These are phyloP conservation scores for Allophyes oxyacanthae DNA, from an alignment of 2,888 invertebrate genomes.

Conservation along the genomic window DNA sequence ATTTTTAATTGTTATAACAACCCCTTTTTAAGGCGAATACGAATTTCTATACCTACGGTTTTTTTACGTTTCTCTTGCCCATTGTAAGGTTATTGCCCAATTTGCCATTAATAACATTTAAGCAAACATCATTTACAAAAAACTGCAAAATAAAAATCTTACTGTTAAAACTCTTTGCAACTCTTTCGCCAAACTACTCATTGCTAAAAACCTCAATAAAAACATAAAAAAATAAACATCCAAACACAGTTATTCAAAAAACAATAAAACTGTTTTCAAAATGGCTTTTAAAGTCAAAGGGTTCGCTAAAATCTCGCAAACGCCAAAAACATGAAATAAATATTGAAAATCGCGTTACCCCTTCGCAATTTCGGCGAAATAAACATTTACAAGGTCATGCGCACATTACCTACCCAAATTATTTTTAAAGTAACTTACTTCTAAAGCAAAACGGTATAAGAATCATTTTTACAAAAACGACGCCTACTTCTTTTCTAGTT, in stretches of 20 bases:
- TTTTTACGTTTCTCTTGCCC: constrained; percentile 15
- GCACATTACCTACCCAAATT: too few relatives aligned
- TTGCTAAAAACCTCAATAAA: constrained; percentile 72
- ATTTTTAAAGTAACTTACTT: too few relatives aligned
- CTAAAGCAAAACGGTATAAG: constrained; percentile 14
- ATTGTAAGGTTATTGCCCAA: constrained; percentile 15
- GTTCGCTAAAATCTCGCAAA: constrained; percentile 71
- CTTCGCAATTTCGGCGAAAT: constrained; percentile 71
- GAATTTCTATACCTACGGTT: not conserved
- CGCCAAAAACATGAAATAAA: constrained; percentile 69
- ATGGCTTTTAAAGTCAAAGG: constrained; percentile 70
- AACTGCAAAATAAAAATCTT: constrained; percentile 27
- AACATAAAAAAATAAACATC: constrained; percentile 57
- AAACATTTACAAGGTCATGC: constrained; percentile 59
- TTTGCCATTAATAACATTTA: constrained; percentile 22
- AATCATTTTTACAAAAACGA: constrained; percentile 31
- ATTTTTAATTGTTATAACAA: not conserved
- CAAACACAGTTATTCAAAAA: constrained; percentile 45
- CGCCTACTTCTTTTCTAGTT: constrained; percentile 11
- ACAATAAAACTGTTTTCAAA: constrained; percentile 64
- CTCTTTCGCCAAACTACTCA: constrained; percentile 68
- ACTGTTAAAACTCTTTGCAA: constrained; percentile 70
- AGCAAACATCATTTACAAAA: constrained; percentile 17
- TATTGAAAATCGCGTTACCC: constrained; percentile 70
- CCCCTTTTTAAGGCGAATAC: not conserved